These are phyloP conservation scores for Malthinus seriepunctatus DNA, from an alignment of 2,888 invertebrate genomes.

Conservation along the genomic window DNA sequence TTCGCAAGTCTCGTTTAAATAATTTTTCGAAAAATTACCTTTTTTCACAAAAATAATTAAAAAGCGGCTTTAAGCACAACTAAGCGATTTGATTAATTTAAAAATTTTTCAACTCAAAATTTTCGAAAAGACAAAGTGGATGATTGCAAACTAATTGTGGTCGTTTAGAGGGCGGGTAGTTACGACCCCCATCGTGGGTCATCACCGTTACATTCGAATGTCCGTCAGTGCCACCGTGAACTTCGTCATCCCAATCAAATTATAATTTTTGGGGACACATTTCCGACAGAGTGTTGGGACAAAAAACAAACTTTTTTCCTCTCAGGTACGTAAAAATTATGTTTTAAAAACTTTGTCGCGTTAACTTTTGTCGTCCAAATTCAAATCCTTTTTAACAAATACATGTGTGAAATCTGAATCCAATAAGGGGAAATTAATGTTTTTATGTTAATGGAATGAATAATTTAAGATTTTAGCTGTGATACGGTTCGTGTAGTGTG, in stretches of 20 bases:
- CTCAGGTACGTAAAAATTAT: no score
- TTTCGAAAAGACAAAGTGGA: not conserved
- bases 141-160: slow-evolving; percentile 36
- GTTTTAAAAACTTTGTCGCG: no score
- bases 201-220: slow-evolving; percentile 34
- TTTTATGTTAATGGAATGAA: slow-evolving; percentile 37
- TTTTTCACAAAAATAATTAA: no score
- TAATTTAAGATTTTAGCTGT: slow-evolving; percentile 34
- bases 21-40: no score
- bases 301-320: no score
- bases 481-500: slow-evolving; percentile 26
- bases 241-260: slow-evolving; percentile 20
- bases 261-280: not conserved
- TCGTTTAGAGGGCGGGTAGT: slow-evolving; percentile 36
- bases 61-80: no score
- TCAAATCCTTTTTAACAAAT: not conserved
- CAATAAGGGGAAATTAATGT: slow-evolving; percentile 29
- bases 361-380: no score
- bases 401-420: slow-evolving; percentile 19
- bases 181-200: slow-evolving; percentile 36
- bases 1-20: no score
- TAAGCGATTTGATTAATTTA: not conserved
- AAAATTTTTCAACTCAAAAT: not conserved
- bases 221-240: slow-evolving; percentile 38
- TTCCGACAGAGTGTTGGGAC: no score